Evolutionary conservation across 2,113 vertebrate species (phyloP), one percentile per base, ranked within the genome.

Genomic region (Archilochus colubris): DNA sequence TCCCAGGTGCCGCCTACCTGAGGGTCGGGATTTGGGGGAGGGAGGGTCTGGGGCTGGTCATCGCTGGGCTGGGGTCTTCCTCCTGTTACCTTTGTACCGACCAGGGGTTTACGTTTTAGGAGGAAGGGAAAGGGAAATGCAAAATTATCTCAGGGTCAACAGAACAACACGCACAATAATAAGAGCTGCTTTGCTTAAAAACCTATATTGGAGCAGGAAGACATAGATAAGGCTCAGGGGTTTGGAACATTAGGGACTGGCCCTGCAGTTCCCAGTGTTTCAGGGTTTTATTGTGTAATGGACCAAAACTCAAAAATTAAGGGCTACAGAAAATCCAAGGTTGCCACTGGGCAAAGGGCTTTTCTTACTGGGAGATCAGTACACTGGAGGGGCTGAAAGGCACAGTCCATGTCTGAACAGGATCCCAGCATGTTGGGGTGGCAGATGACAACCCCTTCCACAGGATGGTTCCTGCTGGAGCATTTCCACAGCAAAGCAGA

Each of bases 401-500:
- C 13, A 8, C 62, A 13, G 38, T 15, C 53, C 3, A 0, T 0
- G 2, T 3, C 38, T 17, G 0, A 28, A 3, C 12, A 9, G 78
- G 58, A 31, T 20, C 44, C 36, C 27, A 7, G 40, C 6, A 3
- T 2, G 0, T 0, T 28, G 74, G 36, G 15, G 1, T 28, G 40
- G 57, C 61, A 15, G 73, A 10, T 0, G 2, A 12, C 28, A 8
- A 1, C 19, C 11, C 13, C 12, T 76, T 1, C 50, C 22, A 4
- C 68, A 10, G 10, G 27, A 55, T 0, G 0, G 3, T 9, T 69
- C 22, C 27, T 1, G 0, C 28, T 7, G 72, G 8, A 30, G 27
- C 22, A 1, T 30, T 62, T 21, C 1, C 0, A 16, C 1, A 0
- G 28, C 46, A 10, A 33, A 21, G 31, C 0, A 0, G 33, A 10